Base-by-base conservation (phyloP, 1,140 invertebrate species). In the Camponotus floridanus region DNA sequence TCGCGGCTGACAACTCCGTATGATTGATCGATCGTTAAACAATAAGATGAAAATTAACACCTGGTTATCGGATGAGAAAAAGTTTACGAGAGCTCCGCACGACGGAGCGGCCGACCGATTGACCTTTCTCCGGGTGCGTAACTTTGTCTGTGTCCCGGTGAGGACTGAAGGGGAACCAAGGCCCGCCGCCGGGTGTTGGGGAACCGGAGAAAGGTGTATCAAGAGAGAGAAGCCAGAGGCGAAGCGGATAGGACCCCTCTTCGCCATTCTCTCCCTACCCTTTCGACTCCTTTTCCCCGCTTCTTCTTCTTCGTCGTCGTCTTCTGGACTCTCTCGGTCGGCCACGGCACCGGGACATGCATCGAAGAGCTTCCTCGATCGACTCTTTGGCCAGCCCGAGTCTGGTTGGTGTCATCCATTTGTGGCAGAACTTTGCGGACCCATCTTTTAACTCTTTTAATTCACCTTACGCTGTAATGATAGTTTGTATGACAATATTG, bases 131-230 rank as follows among this genome's bases (percentile, higher is more conserved):
- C 92, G 90, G 88, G 90, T 93, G 89, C 91, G 92, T 94, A 93
- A 93, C 93, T 92, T 94, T 89, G 92, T 92, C 94, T 94, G 93
- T 94, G 93, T 93, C 93, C 93, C 94, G 93, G 92, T 94, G 92
- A 92, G 93, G 92, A 94, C 92, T 94, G 92, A 94, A 90, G 90
- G 89, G 79, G 85, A 91, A 88, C 76, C 90, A 91, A 91, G 87
- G 81, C 87, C 89, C 83, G 86, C 87, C 79, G 88, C 79, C 90
- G 89, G 86, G 86, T 88, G 79, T 88, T 87, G 86, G 89, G 92
- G 93, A 93, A 91, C 93, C 88, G 93, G 94, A 95, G 94, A 95
- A 94, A 95, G 94, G 94, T 94, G 92, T 93, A 92, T 92, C 91
- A 90, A 87, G 89, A 91, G 91, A 92, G 90, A 86, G 88, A 90